Evolutionary conservation across 1,140 invertebrate genomes (phyloP).

Genomic region (Hyphantria cunea): DNA sequence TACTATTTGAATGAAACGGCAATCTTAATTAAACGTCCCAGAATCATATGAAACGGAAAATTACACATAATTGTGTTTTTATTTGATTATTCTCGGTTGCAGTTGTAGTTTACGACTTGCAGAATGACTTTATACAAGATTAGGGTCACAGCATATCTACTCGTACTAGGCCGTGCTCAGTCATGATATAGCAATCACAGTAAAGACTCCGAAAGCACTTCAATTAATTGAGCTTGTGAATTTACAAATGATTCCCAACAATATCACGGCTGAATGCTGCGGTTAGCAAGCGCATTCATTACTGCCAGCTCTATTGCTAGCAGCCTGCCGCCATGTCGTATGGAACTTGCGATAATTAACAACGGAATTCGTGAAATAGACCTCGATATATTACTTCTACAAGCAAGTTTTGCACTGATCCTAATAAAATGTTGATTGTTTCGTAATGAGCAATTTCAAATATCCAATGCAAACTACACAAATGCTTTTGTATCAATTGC

Average conservation of each 20-base stretch:
- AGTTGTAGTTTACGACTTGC: constrained; percentile 6
- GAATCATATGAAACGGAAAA: constrained; percentile 20
- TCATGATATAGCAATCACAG: constrained; percentile 16
- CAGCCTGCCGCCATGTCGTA: constrained; percentile 23
- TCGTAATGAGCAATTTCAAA: too few relatives aligned
- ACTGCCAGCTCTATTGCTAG: constrained; percentile 29
- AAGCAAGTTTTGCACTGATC: too few relatives aligned
- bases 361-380: constrained; percentile 37
- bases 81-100: neutral
- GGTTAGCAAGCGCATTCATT: constrained; percentile 48
- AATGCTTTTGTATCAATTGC: too few relatives aligned
- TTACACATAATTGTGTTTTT: constrained; percentile 6
- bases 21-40: constrained; percentile 25
- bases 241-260: constrained; percentile 43
- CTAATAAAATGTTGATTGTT: too few relatives aligned
- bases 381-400: constrained; percentile 11
- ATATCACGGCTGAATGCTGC: constrained; percentile 39
- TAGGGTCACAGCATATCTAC: constrained; percentile 10
- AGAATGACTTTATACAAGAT: constrained; percentile 11
- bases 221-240: constrained; percentile 30
- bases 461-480: too few relatives aligned
- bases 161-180: constrained; percentile 14
- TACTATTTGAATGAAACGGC: constrained; percentile 20
- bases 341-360: constrained; percentile 47
- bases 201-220: constrained; percentile 34